Base-by-base conservation (phyloP, 2,797 vertebrate genomes). In the Alosa sapidissima region DNA sequence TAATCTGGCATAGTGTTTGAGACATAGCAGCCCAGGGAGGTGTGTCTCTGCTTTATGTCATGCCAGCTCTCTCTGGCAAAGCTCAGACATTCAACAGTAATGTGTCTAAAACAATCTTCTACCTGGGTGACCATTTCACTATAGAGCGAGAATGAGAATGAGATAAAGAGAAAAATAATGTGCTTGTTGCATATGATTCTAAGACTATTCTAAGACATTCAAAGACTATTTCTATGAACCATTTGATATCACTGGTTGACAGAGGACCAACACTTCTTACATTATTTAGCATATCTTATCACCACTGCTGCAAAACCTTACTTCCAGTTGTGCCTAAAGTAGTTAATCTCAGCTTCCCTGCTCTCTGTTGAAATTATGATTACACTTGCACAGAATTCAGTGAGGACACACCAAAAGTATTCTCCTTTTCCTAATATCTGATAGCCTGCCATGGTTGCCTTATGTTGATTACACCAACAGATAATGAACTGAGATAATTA, bases 371-470 rank as follows among this genome's bases (percentile, higher is more conserved):
- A 47, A 78, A 78, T 78, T 78, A 47, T 41, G 41, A 78, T 78
- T 45, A 19, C 72, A 45, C 16, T 45, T 78, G 72, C 41, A 45
- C 28, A 45, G 41, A 78, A 78, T 41, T 47, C 14, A 78, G 1
- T 47, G 36, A 78, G 36, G 72, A 78, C 72, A 87, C 82, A 85
- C 49, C 83, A 60, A 41, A 81, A 82, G 11, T 11, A 84, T 81
- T 85, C 51, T 82, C 19, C n/a, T 88, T 82, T 82, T 85, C 84
- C 13, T 85, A 88, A 86, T 90, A 92, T 88, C 87, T 91, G 87
- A 91, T 89, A 88, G 93, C 94, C 91, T 91, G 92, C 95, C 95
- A 94, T 94, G 94, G 94, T 94, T 95, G 95, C 95, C 95, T 96
- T 95, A 95, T 93, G 94, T 96, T 88, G 88, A 92, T 90, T 91